Percentiles rank a stretch among this genome's conserved stretches.
These are phyloP conservation scores for Orchesella flavescens DNA, from an alignment of 2,888 invertebrate genomes.

Conservation along the genomic window DNA sequence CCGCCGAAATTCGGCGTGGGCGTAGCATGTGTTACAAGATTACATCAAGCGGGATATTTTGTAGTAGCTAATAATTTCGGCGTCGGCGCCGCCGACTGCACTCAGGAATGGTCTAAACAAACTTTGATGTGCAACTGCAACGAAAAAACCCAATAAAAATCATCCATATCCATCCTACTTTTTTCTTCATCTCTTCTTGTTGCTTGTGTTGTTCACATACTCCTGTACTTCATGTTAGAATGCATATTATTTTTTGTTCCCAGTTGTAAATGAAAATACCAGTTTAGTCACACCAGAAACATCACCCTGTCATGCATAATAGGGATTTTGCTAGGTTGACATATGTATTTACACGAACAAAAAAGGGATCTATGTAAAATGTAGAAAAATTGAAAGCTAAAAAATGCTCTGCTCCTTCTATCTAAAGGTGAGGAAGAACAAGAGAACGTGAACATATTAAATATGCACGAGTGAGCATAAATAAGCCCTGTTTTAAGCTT, in stretches of 20 bases:
- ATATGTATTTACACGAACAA: too few species aligned
- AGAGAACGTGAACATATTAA: constrained; percentile 12
- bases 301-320: constrained; percentile 1
- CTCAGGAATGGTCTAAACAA: too few species aligned
- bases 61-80: too few species aligned
- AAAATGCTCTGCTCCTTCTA: too few species aligned
- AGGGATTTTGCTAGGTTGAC: background rate
- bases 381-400: too few species aligned
- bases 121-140: background rate
- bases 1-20: too few species aligned
- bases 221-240: background rate
- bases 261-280: constrained; percentile 3
- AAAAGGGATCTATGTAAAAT: too few species aligned
- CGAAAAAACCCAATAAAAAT: constrained; percentile 18
- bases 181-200: background rate
- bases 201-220: background rate
- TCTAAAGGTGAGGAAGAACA: constrained; percentile 18
- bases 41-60: too few species aligned
- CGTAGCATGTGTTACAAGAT: too few species aligned
- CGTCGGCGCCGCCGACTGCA: too few species aligned
- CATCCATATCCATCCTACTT: background rate
- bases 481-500: constrained; percentile 11
- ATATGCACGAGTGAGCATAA: constrained; percentile 23
- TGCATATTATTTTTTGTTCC: background rate
- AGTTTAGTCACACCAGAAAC: constrained; percentile 5